Evolutionary conservation across 2,113 vertebrate genomes (phyloP).

Genomic region (Drymodes brunneopygia): DNA sequence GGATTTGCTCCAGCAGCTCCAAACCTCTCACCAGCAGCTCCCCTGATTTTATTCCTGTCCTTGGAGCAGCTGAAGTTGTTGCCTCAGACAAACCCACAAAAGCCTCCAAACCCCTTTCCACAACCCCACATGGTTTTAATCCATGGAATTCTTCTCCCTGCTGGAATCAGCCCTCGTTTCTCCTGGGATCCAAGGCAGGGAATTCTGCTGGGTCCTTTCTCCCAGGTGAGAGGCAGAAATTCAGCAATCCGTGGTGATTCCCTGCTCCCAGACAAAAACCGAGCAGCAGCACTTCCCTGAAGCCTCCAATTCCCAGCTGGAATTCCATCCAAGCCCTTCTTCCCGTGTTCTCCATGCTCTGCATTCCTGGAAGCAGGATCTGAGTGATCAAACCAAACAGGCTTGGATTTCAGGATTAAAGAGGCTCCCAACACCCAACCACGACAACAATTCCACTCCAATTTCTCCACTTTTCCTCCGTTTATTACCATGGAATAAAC

Average conservation of each 20-base stretch:
- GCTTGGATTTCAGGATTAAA: neutral
- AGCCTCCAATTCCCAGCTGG: neutral
- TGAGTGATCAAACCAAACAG: neutral
- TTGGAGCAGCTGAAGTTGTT: neutral
- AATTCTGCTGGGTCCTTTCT: neutral
- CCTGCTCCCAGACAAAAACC: no score
- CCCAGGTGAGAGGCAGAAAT: neutral
- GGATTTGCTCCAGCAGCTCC: neutral
- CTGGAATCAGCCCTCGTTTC: neutral
- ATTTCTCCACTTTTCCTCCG: neutral
- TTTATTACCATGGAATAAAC: neutral
- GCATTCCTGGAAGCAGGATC: neutral
- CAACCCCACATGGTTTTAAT: neutral
- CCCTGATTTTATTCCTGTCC: neutral
- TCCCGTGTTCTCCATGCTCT: neutral
- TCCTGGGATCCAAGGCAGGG: neutral
- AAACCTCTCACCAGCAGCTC: neutral
- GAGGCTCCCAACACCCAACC: neutral
- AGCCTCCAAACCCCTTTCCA: neutral
- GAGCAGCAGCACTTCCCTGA: neutral
- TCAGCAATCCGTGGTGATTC: neutral
- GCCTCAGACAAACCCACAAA: neutral
- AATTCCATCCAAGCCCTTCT: neutral
- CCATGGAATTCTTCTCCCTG: neutral
- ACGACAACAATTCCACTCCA: accelerated